Percentiles rank a stretch among this genome's conserved stretches.
Evolutionary conservation across 2,113 vertebrate species (phyloP).

Genomic region (Myrmecobius fasciatus): DNA sequence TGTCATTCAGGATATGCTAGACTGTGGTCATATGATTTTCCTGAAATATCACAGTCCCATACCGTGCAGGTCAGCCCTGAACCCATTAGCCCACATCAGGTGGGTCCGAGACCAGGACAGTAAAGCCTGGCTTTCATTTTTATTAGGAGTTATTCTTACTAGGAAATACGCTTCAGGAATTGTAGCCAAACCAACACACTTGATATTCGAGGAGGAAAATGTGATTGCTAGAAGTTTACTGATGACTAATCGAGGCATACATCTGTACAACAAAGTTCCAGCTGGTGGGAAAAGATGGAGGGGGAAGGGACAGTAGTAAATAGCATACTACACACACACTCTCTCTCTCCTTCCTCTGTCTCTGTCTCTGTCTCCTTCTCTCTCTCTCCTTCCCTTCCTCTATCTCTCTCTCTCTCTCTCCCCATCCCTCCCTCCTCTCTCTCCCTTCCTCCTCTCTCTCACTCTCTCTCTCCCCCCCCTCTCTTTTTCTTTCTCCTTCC

Average conservation of each 20-base stretch:
- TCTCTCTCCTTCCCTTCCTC: too few species aligned
- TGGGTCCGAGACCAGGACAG: neutral
- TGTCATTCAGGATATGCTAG: neutral
- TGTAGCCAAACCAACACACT: constrained; percentile 76
- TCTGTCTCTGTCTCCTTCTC: too few species aligned
- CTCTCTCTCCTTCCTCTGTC: too few species aligned
- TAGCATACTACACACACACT: constrained; percentile 4
- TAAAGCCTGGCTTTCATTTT: neutral
- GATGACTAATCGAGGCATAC: constrained; percentile 80
- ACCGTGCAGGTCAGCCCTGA: too few species aligned
- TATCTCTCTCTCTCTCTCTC: too few species aligned
- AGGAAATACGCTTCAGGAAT: constrained; percentile 75
- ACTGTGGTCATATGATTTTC: neutral
- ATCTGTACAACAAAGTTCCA: constrained; percentile 76
- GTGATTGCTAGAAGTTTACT: constrained; percentile 72
- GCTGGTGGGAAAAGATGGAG: constrained; percentile 65
- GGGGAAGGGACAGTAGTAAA: constrained; percentile 45
- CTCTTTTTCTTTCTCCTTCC: too few species aligned
- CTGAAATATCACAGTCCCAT: neutral
- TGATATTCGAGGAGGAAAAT: constrained; percentile 49
- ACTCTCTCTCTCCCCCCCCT: too few species aligned
- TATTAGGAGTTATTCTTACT: constrained; percentile 15
- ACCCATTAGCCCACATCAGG: neutral
- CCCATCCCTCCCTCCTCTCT: too few species aligned
- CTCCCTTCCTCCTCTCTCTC: too few species aligned